phyloP scores from a whole-genome alignment of 1,140 invertebrate species.

The Rhyzopertha dominica region DNA sequence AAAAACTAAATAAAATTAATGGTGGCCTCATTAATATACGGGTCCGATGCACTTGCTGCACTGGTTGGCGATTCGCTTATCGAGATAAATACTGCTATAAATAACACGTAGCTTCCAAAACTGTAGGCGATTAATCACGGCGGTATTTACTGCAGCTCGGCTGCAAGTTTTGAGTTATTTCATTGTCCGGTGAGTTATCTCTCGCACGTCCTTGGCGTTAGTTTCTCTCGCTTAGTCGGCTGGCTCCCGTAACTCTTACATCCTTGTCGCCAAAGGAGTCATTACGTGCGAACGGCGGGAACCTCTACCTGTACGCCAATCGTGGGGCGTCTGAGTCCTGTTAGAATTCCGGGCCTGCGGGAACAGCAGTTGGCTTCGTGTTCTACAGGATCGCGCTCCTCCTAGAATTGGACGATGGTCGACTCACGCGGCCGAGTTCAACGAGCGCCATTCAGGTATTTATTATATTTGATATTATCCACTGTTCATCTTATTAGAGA shows the following conservation, averaged over 20 bases:
- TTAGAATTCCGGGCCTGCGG: too few species aligned
- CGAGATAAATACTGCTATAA: slow-evolving; percentile 29
- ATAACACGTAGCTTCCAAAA: slow-evolving; percentile 29
- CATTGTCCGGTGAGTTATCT: slow-evolving; percentile 24
- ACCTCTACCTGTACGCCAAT: slow-evolving; percentile 18
- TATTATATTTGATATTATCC: too few species aligned
- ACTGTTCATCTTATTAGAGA: too few species aligned
- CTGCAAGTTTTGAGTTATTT: slow-evolving; percentile 24
- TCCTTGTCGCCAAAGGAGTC: slow-evolving; percentile 6
- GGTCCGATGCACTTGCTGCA: slow-evolving; percentile 9
- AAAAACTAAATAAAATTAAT: slow-evolving; percentile 28
- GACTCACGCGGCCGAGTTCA: too few species aligned
- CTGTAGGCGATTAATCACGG: slow-evolving; percentile 29
- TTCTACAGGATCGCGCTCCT: too few species aligned
- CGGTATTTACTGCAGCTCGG: slow-evolving; percentile 18
- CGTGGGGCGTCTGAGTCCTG: too few species aligned
- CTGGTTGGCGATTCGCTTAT: slow-evolving; percentile 27
- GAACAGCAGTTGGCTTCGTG: too few species aligned
- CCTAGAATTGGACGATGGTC: too few species aligned
- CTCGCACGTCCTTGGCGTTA: slow-evolving; percentile 8
- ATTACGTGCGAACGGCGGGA: slow-evolving; percentile 12
- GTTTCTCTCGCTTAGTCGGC: not conserved
- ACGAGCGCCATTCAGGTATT: too few species aligned
- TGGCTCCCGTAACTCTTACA: slow-evolving; percentile 1
- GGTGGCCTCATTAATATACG: slow-evolving; percentile 31